Base-by-base conservation (phyloP, 1,140 invertebrate genomes). In the Aphaenogaster floridana region DNA sequence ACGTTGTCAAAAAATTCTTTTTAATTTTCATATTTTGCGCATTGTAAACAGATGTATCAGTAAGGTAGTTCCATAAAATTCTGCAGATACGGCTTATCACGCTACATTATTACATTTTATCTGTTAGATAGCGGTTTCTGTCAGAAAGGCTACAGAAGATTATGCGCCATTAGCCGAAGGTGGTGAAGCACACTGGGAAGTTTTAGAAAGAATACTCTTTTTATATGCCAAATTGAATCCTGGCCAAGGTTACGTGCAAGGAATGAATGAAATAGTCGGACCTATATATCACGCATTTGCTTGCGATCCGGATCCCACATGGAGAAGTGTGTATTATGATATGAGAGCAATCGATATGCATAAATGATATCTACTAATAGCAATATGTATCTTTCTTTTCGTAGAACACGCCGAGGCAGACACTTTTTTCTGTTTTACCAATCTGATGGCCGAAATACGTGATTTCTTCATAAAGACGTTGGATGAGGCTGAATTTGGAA, bases 191-290 rank as follows among this genome's bases (percentile, higher is more conserved):
- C 98, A 99, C 92, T 99, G 98, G 99, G 99, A 99, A 96, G 99
- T 99, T 9, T 98, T 99, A 0, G 99, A 99, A 94, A 96, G 99
- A 90, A 99, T 99, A 93, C 96, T 99, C 39, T 99, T 99, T 94
- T 96, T 99, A 5, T 99, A 99, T 95, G 98, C 99, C 0, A 99
- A 99, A 96, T 96, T 99, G 3, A 99, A 99, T 96, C 99, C 99
- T 5, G 99, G 99, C 0, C 98, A 99, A 94, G 97, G 98, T 4
- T 99, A 99, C 95, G 99, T 99, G 0, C 99, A 99, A 95, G 99
- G 99, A 86, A 99, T 99, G 99, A 99, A 99, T 96, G 99, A 99
- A 96, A 99, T 99, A 89, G 97, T 99, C 84, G 99, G 99, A 0
- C 99, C 99, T 28, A 99, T 99, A 91, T 99, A 99, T 96, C 99